A percentile compares a stretch with the other conserved stretches of the same genome.
phyloP scores from a whole-genome alignment of 2,888 invertebrate species.

The Automeris io region DNA sequence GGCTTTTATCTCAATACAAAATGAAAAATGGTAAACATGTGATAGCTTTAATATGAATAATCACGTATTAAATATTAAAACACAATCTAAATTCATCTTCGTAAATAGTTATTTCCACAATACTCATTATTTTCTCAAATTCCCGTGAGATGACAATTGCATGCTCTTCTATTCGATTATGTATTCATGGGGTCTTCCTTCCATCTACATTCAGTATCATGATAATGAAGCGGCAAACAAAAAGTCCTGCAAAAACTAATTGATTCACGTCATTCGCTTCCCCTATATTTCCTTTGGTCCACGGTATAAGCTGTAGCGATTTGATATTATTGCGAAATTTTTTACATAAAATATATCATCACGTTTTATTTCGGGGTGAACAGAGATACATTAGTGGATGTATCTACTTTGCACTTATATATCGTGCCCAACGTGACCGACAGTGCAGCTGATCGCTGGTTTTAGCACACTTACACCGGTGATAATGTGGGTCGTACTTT shows the following conservation, averaged over 20 bases:
- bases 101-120: neutral
- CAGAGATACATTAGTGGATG: neutral
- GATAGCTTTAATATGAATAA: too few relatives aligned
- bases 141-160: conserved; percentile 1
- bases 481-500: too few relatives aligned
- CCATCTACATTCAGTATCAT: conserved; percentile 22
- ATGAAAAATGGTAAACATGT: too few relatives aligned
- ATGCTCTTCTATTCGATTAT: conserved; percentile 16
- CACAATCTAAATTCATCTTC: neutral
- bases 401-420: too few relatives aligned
- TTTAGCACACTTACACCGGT: too few relatives aligned
- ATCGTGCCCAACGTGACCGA: too few relatives aligned
- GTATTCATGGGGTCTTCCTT: conserved; percentile 35
- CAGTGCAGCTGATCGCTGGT: too few relatives aligned
- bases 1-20: too few relatives aligned
- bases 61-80: too few relatives aligned
- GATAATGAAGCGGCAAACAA: conserved; percentile 33
- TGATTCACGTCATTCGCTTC: conserved; percentile 35
- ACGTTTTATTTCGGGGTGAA: neutral
- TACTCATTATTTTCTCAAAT: neutral
- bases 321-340: too few relatives aligned
- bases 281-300: conserved; percentile 14
- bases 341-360: neutral
- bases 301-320: conserved; percentile 13
- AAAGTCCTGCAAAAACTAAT: conserved; percentile 40